Conservation (phyloP, 2,797 vertebrate species). For the Octomys mimax region DNA sequence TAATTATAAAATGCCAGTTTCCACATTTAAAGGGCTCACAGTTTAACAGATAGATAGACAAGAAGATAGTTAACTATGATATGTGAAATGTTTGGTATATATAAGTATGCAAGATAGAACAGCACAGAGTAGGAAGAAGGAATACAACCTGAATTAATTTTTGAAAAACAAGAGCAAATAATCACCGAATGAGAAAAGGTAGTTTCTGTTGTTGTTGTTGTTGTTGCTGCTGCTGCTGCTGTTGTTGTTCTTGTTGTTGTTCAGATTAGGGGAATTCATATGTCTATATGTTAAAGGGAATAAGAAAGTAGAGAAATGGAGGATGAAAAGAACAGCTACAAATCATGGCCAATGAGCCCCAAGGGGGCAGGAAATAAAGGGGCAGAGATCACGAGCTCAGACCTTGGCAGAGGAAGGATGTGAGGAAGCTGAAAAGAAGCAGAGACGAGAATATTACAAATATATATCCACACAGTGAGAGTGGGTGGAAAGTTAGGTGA, state of each 20-base stretch:
- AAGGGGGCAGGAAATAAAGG: background rate
- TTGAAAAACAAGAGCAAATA: conserved; percentile 31
- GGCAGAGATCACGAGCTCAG: background rate
- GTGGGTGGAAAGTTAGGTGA: background rate
- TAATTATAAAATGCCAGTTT: conserved; percentile 41
- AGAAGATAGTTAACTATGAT: conserved; percentile 22
- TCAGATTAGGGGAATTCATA: no score
- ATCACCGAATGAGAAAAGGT: background rate
- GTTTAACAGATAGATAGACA: background rate
- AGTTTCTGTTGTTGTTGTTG: background rate
- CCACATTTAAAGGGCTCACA: background rate
- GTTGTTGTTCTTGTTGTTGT: background rate
- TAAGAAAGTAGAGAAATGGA: background rate
- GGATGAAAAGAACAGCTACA: background rate
- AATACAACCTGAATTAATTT: conserved; percentile 5
- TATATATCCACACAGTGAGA: background rate
- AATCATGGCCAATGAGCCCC: background rate
- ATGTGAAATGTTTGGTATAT: background rate
- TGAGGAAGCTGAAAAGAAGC: background rate
- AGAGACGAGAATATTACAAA: background rate
- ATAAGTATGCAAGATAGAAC: background rate
- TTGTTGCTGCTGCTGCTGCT: conserved; percentile 20
- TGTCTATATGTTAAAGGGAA: background rate
- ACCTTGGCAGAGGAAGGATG: background rate
- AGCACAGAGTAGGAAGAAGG: background rate